Percentiles rank a stretch among this genome's conserved stretches.
Conservation (phyloP, 2,888 invertebrate species). For the Coronaproctus castanopsis region DNA sequence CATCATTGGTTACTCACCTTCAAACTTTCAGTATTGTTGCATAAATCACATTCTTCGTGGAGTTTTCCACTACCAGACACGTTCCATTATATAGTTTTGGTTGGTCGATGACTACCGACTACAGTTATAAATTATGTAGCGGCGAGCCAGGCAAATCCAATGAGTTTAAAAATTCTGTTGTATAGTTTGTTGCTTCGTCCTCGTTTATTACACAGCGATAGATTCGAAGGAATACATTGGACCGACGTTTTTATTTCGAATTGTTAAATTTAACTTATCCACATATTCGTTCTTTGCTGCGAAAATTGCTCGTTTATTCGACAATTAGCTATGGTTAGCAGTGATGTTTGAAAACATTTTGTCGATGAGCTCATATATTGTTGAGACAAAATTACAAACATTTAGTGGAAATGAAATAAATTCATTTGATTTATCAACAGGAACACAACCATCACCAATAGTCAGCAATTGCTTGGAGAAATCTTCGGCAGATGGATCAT, state of each 20-base stretch:
- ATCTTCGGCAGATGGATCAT: slow-evolving; percentile 20
- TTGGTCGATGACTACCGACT: too few relatives aligned
- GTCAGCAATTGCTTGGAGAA: slow-evolving; percentile 23
- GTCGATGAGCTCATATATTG: slow-evolving; percentile 16
- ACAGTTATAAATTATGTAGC: too few relatives aligned
- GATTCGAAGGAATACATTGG: slow-evolving; percentile 18
- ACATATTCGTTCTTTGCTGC: slow-evolving; percentile 23
- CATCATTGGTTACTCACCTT: slow-evolving; percentile 20
- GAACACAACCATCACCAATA: slow-evolving; percentile 23
- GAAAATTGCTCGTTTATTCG: slow-evolving; percentile 22
- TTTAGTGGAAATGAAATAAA: slow-evolving; percentile 23
- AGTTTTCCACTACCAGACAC: slow-evolving; percentile 5
- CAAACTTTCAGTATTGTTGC: slow-evolving; percentile 21
- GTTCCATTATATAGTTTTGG: slow-evolving; percentile 1
- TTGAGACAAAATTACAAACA: slow-evolving; percentile 23
- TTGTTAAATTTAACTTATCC: slow-evolving; percentile 2
- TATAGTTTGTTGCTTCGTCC: too few relatives aligned
- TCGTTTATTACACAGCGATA: slow-evolving; percentile 17
- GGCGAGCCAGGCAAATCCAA: too few relatives aligned
- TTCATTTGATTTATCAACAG: slow-evolving; percentile 23
- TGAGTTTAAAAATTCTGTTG: too few relatives aligned
- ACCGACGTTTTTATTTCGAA: neutral
- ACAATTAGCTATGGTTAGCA: neutral
- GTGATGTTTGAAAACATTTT: slow-evolving; percentile 20
- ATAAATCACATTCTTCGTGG: slow-evolving; percentile 10